phyloP scores from a whole-genome alignment of 1,140 invertebrate genomes.

The Bombus haemorrhoidalis region DNA sequence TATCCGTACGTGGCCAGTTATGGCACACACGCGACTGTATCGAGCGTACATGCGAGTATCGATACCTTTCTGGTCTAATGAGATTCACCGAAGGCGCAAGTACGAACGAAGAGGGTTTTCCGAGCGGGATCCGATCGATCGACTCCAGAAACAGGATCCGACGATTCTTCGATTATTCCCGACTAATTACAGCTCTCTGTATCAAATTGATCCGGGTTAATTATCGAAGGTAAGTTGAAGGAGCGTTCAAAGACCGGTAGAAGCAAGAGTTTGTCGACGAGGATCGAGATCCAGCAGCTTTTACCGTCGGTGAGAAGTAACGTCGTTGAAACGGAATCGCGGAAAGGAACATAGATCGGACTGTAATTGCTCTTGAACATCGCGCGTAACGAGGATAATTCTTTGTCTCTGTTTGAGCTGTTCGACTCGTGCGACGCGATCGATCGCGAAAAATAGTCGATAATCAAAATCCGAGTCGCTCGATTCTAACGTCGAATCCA shows the following conservation, averaged over 20 bases:
- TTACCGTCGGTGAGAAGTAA: neutral
- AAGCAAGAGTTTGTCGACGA: neutral
- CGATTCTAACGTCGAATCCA: neutral
- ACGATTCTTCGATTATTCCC: neutral
- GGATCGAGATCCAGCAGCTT: neutral
- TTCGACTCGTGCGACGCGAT: too few species aligned
- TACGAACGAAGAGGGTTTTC: slow-evolving; percentile 26
- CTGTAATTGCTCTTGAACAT: too few species aligned
- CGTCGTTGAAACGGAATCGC: neutral
- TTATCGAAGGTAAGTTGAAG: neutral
- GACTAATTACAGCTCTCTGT: neutral
- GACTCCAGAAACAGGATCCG: neutral
- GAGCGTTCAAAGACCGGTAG: neutral
- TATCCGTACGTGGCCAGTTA: slow-evolving; percentile 18
- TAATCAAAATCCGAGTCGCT: neutral
- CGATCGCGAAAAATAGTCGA: neutral
- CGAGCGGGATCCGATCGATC: neutral
- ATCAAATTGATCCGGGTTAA: neutral
- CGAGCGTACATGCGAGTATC: slow-evolving; percentile 19
- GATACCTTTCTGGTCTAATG: slow-evolving; percentile 44
- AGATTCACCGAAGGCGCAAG: slow-evolving; percentile 36
- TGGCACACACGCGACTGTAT: slow-evolving; percentile 22
- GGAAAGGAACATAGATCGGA: too few species aligned
- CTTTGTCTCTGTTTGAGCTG: neutral
- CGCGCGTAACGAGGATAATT: neutral